Conservation (phyloP, 2,113 vertebrate genomes). For the Labeo catla region DNA sequence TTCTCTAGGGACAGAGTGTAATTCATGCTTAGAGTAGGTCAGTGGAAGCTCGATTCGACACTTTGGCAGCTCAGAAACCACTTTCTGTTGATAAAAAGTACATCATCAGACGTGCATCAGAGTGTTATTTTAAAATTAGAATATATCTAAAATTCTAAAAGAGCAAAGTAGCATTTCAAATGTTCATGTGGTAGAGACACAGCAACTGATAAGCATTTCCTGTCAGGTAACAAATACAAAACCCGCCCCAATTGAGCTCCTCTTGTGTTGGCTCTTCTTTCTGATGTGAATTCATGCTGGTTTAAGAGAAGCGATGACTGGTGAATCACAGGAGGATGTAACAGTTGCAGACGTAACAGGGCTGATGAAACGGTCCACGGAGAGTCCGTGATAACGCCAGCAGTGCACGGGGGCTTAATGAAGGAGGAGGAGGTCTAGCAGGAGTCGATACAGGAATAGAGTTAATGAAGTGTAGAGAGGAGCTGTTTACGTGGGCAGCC, state of each 20-base stretch:
- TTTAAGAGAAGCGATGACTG: not conserved
- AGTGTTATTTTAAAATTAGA: not conserved
- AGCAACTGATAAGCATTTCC: not conserved
- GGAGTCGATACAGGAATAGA: conserved; percentile 67
- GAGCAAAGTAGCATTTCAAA: not conserved
- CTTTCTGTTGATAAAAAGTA: not conserved
- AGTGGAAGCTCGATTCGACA: conserved; percentile 27
- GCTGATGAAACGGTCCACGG: conserved; percentile 56
- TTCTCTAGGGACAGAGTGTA: conserved; percentile 12
- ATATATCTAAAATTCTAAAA: not conserved
- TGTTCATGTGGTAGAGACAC: not conserved
- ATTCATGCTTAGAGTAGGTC: conserved; percentile 24
- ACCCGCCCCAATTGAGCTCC: not conserved
- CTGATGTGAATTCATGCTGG: not conserved
- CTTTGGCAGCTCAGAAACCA: not conserved
- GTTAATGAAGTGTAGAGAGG: conserved; percentile 75
- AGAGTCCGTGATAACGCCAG: conserved; percentile 69
- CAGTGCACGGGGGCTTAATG: conserved; percentile 57
- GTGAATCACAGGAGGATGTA: conserved; percentile 14
- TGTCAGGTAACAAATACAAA: not conserved
- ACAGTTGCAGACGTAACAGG: conserved; percentile 42
- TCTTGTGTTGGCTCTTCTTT: conserved; percentile 13
- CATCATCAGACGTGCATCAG: not conserved
- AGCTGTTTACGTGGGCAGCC: conserved; percentile 65
- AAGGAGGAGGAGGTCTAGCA: conserved; percentile 58